phyloP scores from a whole-genome alignment of 2,888 invertebrate genomes.

The Thumatha senex region DNA sequence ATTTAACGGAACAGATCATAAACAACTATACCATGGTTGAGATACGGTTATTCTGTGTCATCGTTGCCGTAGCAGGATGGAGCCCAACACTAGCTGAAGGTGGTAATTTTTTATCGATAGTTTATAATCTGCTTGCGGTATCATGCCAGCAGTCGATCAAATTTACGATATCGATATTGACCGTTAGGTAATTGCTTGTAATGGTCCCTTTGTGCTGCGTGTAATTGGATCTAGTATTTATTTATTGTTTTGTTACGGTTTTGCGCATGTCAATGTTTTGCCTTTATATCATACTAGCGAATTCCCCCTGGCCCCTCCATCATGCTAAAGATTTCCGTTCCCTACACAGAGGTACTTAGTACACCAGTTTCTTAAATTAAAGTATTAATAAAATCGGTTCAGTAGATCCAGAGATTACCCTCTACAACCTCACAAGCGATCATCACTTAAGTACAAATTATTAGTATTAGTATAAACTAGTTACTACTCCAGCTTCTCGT shows the following conservation, averaged over 20 bases:
- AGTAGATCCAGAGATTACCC: too few relatives aligned
- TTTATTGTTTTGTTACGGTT: conserved; percentile 2
- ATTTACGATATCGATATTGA: conserved; percentile 37
- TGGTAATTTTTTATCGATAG: conserved; percentile 52
- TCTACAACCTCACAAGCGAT: too few relatives aligned
- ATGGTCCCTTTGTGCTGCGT: conserved; percentile 37
- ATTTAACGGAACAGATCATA: conserved; percentile 48
- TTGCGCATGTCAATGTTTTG: neutral
- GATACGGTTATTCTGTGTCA: conserved; percentile 45
- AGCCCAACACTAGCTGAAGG: conserved; percentile 57
- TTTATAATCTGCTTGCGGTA: conserved; percentile 44
- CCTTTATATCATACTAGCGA: too few relatives aligned
- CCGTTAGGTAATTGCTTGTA: conserved; percentile 49
- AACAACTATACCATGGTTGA: conserved; percentile 60
- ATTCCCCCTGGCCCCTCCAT: too few relatives aligned
- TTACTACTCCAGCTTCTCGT: too few relatives aligned
- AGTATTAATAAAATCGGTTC: too few relatives aligned
- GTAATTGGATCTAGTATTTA: conserved; percentile 20
- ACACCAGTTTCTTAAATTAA: too few relatives aligned
- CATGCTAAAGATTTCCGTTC: too few relatives aligned
- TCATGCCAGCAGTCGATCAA: conserved; percentile 46
- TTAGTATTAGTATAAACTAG: too few relatives aligned
- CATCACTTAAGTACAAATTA: too few relatives aligned
- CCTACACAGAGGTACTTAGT: too few relatives aligned
- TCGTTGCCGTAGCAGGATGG: conserved; percentile 43